Conservation (phyloP, 2,113 vertebrate genomes). For the Hemiscyllium ocellatum region DNA sequence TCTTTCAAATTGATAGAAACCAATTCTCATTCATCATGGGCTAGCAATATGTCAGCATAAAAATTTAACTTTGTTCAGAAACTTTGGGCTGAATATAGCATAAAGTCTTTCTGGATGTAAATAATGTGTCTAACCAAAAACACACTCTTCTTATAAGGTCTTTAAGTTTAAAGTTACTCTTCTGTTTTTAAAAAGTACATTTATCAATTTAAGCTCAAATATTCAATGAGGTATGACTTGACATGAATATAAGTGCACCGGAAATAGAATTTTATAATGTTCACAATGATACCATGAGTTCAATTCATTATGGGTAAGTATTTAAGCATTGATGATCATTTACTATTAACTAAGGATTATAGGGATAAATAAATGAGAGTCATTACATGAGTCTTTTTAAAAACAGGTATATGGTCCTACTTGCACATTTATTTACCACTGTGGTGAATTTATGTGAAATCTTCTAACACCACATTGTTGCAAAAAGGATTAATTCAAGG, state of each 20-base stretch:
- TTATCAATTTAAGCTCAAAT: background rate
- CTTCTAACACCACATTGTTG: background rate
- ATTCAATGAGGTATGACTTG: background rate
- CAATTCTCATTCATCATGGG: background rate
- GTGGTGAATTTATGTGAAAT: background rate
- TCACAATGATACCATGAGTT: background rate
- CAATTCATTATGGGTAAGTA: background rate
- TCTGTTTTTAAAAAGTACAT: background rate
- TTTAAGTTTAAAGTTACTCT: background rate
- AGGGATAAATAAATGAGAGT: background rate
- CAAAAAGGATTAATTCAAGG: background rate
- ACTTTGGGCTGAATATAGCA: background rate
- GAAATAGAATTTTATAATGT: background rate
- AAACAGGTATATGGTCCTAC: background rate
- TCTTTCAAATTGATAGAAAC: background rate
- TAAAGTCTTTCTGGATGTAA: background rate
- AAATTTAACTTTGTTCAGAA: background rate
- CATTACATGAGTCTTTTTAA: background rate
- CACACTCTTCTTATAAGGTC: background rate
- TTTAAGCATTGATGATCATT: background rate
- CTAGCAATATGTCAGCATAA: background rate
- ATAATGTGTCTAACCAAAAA: background rate
- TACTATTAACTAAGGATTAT: background rate
- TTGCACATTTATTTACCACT: background rate
- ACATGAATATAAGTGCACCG: background rate